Evolutionary conservation across 2,113 vertebrate species (phyloP).

Genomic region (human (Homo sapiens)): GRCh38 chr11:64695001-64695500

Average conservation of each 20-base stretch:
- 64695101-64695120: background rate
- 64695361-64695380: background rate
- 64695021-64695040: conserved; percentile 81
- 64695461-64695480: background rate
- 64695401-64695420: background rate
- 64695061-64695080: conserved; percentile 48
- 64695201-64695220: conserved; percentile 18
- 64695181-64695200: background rate
- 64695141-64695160: background rate
- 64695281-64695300: conserved; percentile 41
- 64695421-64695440: background rate
- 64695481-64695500: background rate
- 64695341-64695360: background rate
- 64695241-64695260: background rate
- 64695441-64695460: background rate
- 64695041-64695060: conserved; percentile 79
- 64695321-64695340: background rate
- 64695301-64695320: conserved; percentile 28
- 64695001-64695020: conserved; percentile 82
- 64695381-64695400: background rate
- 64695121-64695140: background rate
- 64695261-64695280: background rate
- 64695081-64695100: conserved; percentile 43
- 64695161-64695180: background rate
- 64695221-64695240: background rate